Evolutionary conservation across 2,888 invertebrate species (phyloP).

Genomic region (Netelia fuscicornis): DNA sequence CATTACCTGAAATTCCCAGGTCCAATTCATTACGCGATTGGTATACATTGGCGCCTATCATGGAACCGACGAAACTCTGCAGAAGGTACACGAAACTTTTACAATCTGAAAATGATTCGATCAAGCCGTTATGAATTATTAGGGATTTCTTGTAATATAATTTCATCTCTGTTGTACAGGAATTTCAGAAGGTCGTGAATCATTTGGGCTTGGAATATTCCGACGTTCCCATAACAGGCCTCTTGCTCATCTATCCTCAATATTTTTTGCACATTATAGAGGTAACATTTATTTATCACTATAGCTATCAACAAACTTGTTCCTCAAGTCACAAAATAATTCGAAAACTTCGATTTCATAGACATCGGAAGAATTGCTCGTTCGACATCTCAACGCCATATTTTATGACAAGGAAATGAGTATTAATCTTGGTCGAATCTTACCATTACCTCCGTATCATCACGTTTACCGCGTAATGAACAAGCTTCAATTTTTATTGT

Average conservation of each 20-base stretch:
- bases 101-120: background rate
- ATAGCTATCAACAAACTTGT: background rate
- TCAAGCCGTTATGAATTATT: background rate
- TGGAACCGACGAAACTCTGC: conserved; percentile 65
- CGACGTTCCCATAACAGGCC: conserved; percentile 70
- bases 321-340: background rate
- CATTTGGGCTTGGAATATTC: conserved; percentile 70
- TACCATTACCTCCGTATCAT: conserved; percentile 74
- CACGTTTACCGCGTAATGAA: conserved; percentile 73
- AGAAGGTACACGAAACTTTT: conserved; percentile 65
- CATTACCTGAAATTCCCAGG: conserved; percentile 67
- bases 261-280: conserved; percentile 77
- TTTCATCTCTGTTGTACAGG: conserved; percentile 60
- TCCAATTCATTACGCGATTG: conserved; percentile 73
- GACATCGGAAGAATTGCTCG: conserved; percentile 78
- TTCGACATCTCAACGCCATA: conserved; percentile 72
- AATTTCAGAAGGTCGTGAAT: conserved; percentile 70
- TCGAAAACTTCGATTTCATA: conserved; percentile 44
- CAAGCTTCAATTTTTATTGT: background rate
- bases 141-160: background rate
- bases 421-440: conserved; percentile 68
- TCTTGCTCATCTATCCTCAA: conserved; percentile 77
- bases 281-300: conserved; percentile 64
- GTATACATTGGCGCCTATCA: conserved; percentile 76
- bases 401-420: conserved; percentile 36